Base-by-base conservation (phyloP, 2,797 vertebrate genomes). In the Poeciliopsis paucimaculata region DNA sequence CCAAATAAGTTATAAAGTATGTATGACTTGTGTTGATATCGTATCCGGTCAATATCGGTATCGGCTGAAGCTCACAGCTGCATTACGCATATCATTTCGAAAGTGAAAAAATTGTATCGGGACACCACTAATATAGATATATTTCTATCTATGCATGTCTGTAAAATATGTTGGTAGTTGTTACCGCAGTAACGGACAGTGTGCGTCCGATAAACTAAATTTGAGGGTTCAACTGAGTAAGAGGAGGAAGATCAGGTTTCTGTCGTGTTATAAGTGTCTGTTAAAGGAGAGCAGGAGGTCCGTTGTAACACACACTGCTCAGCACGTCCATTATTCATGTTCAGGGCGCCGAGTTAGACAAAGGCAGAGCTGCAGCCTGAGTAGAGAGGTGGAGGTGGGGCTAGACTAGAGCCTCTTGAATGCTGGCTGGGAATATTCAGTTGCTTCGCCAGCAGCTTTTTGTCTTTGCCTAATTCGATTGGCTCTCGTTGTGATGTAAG, bases 281-380 rank as follows among this genome's bases (percentile, higher is more conserved):
- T 51, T 73, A 64, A 0, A 34, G 76, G 36, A 87, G 2, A 86
- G 92, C 94, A 94, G 92, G 92, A 94, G 93, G 39, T 91, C 84
- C 57, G 75, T 90, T 94, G 91, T 92, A 93, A 94, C 20, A 0
- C 45, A 86, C 81, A 91, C 93, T 88, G 60, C 68, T 75, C 75
- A 31, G 49, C 0, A 23, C 84, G 82, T 94, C 47, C 55, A 92
- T 93, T 92, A 94, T 95, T 92, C 92, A 94, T 92, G 91, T 90
- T 91, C 87, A 66, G 81, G 90, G 93, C 31, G 85, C 83, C 0
- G 82, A 43, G 74, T 1, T 53, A 84, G 78, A 95, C 90, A 94
- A 93, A 93, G 88, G 83, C 80, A 36, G 84, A 68, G 84, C 51
- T n/a, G 72, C 60, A 85, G 81, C 81, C 81, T 70, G 36, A 12